phyloP scores from a whole-genome alignment of 2,888 invertebrate genomes.

The Hydropsyche betteni region DNA sequence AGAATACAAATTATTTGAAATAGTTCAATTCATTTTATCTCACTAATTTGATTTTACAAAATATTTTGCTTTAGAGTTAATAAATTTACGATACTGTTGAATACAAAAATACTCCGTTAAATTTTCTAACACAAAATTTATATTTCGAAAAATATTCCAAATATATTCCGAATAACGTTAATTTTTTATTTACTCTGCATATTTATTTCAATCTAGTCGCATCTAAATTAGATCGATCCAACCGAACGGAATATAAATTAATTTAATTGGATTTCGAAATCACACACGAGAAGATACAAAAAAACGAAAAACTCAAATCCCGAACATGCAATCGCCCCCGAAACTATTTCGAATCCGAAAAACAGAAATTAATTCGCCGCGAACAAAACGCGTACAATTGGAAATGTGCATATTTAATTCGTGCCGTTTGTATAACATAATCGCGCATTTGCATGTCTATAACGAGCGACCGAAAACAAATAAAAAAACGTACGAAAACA shows the following conservation, averaged over 20 bases:
- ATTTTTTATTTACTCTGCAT: not conserved
- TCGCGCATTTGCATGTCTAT: constrained; percentile 15
- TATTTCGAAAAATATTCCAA: too few species aligned
- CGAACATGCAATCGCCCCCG: constrained; percentile 5
- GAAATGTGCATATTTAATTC: constrained; percentile 16
- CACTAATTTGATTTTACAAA: too few species aligned
- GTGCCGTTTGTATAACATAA: constrained; percentile 12
- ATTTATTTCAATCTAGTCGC: not conserved
- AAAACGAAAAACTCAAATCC: not conserved
- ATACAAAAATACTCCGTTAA: not conserved
- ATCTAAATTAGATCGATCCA: not conserved
- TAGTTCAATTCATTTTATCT: too few species aligned
- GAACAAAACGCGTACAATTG: constrained; percentile 24
- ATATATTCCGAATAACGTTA: too few species aligned
- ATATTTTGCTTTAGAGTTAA: not conserved
- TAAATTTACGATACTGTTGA: not conserved
- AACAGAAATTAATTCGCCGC: not conserved
- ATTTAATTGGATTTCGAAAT: constrained; percentile 4
- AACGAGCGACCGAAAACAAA: constrained; percentile 2
- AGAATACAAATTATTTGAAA: too few species aligned
- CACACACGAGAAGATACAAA: too few species aligned
- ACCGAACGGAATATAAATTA: constrained; percentile 1
- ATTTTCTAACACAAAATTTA: too few species aligned
- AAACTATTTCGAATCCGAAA: too few species aligned
- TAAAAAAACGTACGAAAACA: not conserved